A percentile compares a stretch with the other conserved stretches of the same genome.
Conservation (phyloP, 1,140 invertebrate genomes). For the Physella acuta region DNA sequence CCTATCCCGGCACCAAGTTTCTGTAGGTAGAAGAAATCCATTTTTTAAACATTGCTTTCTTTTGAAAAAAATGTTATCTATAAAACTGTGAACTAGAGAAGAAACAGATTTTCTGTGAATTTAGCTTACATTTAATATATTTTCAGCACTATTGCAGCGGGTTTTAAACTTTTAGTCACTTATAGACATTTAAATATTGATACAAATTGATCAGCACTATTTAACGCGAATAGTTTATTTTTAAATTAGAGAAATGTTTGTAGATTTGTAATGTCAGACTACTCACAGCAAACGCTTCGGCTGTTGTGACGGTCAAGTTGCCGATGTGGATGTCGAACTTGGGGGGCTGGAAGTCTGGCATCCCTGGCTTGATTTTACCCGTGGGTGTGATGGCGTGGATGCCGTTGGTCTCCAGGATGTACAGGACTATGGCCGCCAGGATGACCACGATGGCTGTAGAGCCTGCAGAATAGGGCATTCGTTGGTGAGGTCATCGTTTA, state of each 20-base stretch:
- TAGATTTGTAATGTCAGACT: background rate
- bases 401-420: background rate
- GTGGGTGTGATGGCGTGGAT: background rate
- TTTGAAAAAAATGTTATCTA: no score
- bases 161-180: background rate
- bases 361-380: background rate
- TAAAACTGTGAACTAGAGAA: no score
- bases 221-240: background rate
- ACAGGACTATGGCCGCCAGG: background rate
- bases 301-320: background rate
- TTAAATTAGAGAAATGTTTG: background rate
- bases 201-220: background rate
- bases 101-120: background rate
- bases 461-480: background rate
- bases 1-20: conserved; percentile 52
- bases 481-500: background rate
- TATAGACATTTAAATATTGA: background rate
- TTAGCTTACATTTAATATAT: background rate
- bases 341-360: background rate
- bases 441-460: background rate
- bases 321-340: background rate
- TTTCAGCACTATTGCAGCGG: background rate
- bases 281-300: background rate
- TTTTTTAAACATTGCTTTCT: background rate
- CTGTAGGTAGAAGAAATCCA: conserved; percentile 35